A percentile compares a stretch with the other conserved stretches of the same genome.
phyloP scores from a whole-genome alignment of 1,140 invertebrate species.

The Drosophila mauritiana region DNA sequence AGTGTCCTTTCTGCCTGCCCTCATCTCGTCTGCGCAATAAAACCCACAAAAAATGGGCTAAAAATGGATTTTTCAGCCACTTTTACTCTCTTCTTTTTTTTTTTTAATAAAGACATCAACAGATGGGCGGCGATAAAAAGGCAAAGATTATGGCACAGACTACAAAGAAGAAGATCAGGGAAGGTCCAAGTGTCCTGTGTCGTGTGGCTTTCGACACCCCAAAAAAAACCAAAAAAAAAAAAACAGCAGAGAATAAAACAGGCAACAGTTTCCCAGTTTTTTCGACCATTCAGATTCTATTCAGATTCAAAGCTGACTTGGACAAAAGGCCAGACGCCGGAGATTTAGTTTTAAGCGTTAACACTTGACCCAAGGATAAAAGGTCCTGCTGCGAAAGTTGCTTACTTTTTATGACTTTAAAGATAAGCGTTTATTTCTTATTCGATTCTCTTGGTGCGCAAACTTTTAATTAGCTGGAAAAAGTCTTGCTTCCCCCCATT shows the following conservation, averaged over 20 bases:
- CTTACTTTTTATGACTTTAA: constrained; percentile 60
- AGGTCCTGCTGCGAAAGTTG: constrained; percentile 32
- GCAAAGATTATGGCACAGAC: constrained; percentile 75
- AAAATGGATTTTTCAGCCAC: constrained; percentile 62
- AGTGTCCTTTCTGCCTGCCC: constrained; percentile 20
- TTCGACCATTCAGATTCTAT: constrained; percentile 30
- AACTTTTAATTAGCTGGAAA: constrained; percentile 73
- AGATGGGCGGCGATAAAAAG: constrained; percentile 81
- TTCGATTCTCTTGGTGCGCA: constrained; percentile 47
- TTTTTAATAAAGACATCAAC: constrained; percentile 84
- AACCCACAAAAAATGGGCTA: constrained; percentile 80
- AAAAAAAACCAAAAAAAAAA: not conserved
- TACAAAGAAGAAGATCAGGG: constrained; percentile 33
- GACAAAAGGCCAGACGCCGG: constrained; percentile 59
- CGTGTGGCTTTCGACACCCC: constrained; percentile 74
- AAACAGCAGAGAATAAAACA: constrained; percentile 6
- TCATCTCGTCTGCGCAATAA: constrained; percentile 59
- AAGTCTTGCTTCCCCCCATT: constrained; percentile 10
- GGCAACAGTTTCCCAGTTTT: constrained; percentile 44
- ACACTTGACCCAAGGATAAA: constrained; percentile 48
- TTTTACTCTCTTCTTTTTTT: constrained; percentile 59
- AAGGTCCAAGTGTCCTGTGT: constrained; percentile 65
- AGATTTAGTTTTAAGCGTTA: constrained; percentile 50
- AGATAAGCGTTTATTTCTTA: constrained; percentile 59
- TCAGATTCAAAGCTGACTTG: constrained; percentile 57